phyloP scores from a whole-genome alignment of 2,888 invertebrate species.

The Microplitis deprimator region DNA sequence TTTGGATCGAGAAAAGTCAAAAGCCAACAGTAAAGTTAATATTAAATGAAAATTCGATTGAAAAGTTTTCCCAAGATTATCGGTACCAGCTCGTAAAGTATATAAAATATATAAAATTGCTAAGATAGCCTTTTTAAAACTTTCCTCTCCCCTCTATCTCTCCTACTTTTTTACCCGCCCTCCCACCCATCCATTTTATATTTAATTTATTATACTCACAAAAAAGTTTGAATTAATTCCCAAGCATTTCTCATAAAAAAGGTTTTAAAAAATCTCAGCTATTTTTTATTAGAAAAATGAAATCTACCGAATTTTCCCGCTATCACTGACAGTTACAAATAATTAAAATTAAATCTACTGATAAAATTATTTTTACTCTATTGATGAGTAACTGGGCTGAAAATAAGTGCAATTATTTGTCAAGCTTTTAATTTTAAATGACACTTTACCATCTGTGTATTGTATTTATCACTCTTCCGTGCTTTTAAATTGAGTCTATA shows the following conservation, averaged over 20 bases:
- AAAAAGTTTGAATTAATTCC: background rate
- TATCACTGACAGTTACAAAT: background rate
- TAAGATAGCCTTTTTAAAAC: background rate
- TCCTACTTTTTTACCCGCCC: background rate
- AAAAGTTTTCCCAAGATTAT: conserved; percentile 49
- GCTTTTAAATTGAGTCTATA: background rate
- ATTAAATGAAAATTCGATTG: conserved; percentile 52
- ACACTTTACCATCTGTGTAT: background rate
- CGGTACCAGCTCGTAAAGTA: conserved; percentile 15
- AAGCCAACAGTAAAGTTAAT: conserved; percentile 43
- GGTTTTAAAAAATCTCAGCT: background rate
- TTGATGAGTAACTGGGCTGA: background rate
- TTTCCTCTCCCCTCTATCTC: background rate
- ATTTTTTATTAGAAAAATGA: background rate
- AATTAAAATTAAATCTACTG: background rate
- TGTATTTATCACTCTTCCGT: background rate
- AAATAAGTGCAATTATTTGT: background rate
- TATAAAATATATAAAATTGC: conserved; percentile 18
- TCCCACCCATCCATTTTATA: background rate
- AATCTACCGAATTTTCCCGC: background rate
- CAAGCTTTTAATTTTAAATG: background rate
- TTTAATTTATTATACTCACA: background rate
- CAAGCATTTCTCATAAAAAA: background rate
- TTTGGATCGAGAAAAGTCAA: conserved; percentile 21
- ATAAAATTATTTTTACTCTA: background rate